Conservation (phyloP, 1,140 invertebrate genomes). For the Andricus grossulariae region DNA sequence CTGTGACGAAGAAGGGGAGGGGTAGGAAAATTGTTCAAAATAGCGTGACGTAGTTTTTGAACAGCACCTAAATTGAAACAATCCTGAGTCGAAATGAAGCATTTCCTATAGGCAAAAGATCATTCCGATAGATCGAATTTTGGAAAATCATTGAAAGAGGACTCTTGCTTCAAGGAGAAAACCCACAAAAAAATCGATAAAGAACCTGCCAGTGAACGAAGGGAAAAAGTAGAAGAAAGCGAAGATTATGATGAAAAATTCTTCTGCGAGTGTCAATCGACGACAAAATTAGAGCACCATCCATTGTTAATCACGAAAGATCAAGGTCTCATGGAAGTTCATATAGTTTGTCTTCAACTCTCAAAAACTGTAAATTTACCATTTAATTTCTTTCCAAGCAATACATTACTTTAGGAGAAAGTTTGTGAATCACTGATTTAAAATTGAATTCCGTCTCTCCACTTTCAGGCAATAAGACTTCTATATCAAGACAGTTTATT, state of each 20-base stretch:
- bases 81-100: not conserved
- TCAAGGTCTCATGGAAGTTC: conserved; percentile 65
- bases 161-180: not conserved
- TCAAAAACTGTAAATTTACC: conserved; percentile 57
- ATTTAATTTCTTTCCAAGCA: conserved; percentile 20
- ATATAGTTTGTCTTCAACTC: conserved; percentile 59
- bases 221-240: not conserved
- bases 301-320: conserved; percentile 42
- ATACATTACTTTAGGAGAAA: not conserved
- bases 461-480: conserved; percentile 56
- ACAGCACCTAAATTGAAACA: not conserved
- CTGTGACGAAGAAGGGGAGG: too few species aligned
- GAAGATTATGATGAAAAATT: conserved; percentile 8
- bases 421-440: conserved; percentile 17
- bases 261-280: not conserved
- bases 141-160: not conserved
- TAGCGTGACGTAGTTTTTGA: too few species aligned
- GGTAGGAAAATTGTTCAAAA: too few species aligned
- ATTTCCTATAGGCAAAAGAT: conserved; percentile 1
- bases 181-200: not conserved
- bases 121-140: not conserved
- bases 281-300: conserved; percentile 3
- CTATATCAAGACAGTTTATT: conserved; percentile 50
- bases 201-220: not conserved
- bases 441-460: conserved; percentile 29